These are phyloP conservation scores for Zosterops lateralis DNA, from an alignment of 2,113 vertebrate species.

Conservation along the genomic window DNA sequence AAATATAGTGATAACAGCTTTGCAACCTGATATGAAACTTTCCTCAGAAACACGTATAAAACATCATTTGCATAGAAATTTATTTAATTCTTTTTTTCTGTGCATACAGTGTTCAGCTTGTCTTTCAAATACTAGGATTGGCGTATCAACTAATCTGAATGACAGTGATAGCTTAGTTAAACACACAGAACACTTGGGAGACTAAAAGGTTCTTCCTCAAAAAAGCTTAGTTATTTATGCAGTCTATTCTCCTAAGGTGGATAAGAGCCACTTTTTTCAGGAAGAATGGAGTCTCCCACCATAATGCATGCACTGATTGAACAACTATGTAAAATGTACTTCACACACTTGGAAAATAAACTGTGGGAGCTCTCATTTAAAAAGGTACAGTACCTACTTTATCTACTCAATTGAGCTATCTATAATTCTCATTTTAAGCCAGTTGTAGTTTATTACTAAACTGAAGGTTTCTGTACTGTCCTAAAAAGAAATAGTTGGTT, in stretches of 20 bases:
- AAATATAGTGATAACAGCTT: background rate
- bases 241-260: background rate
- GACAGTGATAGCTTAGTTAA: background rate
- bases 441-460: background rate
- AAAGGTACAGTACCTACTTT: background rate
- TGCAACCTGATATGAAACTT: background rate
- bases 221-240: background rate
- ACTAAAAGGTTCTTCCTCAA: background rate
- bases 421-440: background rate
- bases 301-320: background rate
- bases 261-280: background rate
- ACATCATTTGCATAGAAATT: background rate
- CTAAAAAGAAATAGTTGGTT: background rate
- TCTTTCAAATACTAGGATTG: background rate
- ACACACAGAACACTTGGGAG: background rate
- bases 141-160: background rate
- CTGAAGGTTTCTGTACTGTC: background rate
- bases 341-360: background rate
- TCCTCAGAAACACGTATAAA: background rate
- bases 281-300: background rate
- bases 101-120: background rate
- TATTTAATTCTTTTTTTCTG: background rate
- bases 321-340: background rate
- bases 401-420: background rate
- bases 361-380: background rate